Percentiles rank a stretch among this genome's conserved stretches.
Conservation (phyloP, 1,140 invertebrate species). For the Sesamia nonagrioides region DNA sequence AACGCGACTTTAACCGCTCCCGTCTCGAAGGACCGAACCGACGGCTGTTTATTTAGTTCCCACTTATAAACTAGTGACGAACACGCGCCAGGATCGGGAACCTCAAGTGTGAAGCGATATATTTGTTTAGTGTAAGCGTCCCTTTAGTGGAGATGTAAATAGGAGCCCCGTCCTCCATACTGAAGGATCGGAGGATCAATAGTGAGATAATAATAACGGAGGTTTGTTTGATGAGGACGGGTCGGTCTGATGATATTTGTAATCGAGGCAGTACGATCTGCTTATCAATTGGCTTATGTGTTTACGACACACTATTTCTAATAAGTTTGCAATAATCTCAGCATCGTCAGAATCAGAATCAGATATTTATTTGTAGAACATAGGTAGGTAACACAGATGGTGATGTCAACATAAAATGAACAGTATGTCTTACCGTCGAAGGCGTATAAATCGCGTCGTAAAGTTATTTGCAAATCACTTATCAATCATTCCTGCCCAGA, state of each 20-base stretch:
- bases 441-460: too few species aligned
- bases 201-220: background rate
- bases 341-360: too few species aligned
- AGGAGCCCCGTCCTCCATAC: background rate
- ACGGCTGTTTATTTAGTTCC: slow-evolving; percentile 9
- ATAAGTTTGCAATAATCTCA: too few species aligned
- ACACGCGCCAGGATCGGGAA: background rate
- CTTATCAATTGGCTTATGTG: too few species aligned
- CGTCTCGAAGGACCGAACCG: background rate
- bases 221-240: background rate
- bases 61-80: slow-evolving; percentile 14
- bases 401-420: too few species aligned
- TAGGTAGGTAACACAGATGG: too few species aligned
- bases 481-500: too few species aligned
- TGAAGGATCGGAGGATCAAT: background rate
- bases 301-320: too few species aligned
- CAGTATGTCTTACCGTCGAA: too few species aligned
- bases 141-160: slow-evolving; percentile 1
- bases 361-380: too few species aligned
- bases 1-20: slow-evolving; percentile 3
- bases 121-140: slow-evolving; percentile 1
- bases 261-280: too few species aligned
- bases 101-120: background rate
- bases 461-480: too few species aligned
- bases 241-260: background rate